Evolutionary conservation across 64 coral and sea anemone genomes (phyloP), one percentile per base, ranked within the genome.

Genomic region (Hydrozoanthus tunicans): DNA sequence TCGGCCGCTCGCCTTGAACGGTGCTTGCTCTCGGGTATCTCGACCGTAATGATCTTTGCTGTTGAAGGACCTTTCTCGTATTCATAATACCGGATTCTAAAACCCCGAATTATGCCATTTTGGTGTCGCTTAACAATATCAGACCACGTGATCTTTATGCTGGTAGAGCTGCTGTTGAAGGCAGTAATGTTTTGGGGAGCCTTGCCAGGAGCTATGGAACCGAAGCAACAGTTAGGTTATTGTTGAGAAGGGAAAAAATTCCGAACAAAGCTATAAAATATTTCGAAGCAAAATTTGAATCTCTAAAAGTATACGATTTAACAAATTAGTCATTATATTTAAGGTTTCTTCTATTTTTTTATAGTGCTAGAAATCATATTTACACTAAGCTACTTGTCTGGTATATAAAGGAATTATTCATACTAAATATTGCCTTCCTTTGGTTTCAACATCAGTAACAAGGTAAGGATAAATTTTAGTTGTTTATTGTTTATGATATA

Each of bases 71-170:
- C 80, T 7, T 82, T 63, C 27, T 64, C 26, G 52, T 63, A 15
- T 14, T 64, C 80, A 51, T 82, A 82, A 15, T 82, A 82, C 15
- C 32, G 32, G 80, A 82, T 82, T 6, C 80, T 59, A 63, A 82
- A 82, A n/a, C 80, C 80, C 17, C 80, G 80, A 82, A 82, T 65
- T 8, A 82, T 82, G 13, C 80, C 80, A 23, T 82, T 82, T 65
- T 17, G 80, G 12, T 82, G 80, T 52, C 27, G 80, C 60, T 82
- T 65, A 13, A 64, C 27, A 7, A 82, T 82, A 23, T 82, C 60
- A 53, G 60, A 82, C 61, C 80, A 82, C 25, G 6, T 51, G 61
- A 82, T 82, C 51, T 82, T 82, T 25, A 82, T 82, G 51, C 59
- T 82, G 9, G 80, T 82, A 0, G 80, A 82, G 26, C 80, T 82